A percentile compares a stretch with the other conserved stretches of the same genome.
phyloP scores from a whole-genome alignment of 2,888 invertebrate genomes.

The Esperia sulphurella region DNA sequence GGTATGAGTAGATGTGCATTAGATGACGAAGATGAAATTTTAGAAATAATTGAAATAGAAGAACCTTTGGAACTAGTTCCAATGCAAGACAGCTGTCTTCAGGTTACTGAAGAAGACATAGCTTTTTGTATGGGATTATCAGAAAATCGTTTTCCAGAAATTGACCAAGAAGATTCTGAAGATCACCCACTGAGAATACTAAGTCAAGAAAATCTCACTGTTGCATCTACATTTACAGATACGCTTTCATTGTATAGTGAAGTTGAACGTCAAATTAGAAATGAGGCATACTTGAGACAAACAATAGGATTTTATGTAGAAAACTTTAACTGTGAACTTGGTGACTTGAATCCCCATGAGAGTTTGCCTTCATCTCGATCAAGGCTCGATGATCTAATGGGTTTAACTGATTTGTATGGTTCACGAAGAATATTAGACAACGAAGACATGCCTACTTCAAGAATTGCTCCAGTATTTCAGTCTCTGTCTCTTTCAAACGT shows the following conservation, averaged over 20 bases:
- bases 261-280: conserved; percentile 82
- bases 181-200: conserved; percentile 93
- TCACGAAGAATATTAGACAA: conserved; percentile 88
- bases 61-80: conserved; percentile 90
- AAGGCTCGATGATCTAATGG: conserved; percentile 89
- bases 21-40: conserved; percentile 83
- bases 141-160: conserved; percentile 85
- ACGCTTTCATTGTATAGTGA: conserved; percentile 83
- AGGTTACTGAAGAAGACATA: conserved; percentile 96
- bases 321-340: conserved; percentile 60
- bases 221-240: conserved; percentile 93
- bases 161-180: conserved; percentile 84
- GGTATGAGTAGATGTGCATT: conserved; percentile 68
- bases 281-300: conserved; percentile 79
- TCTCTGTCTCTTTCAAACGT: conserved; percentile 85
- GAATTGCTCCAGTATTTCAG: conserved; percentile 83
- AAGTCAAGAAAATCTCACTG: conserved; percentile 94
- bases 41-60: conserved; percentile 89
- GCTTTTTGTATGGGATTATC: conserved; percentile 88
- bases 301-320: conserved; percentile 77
- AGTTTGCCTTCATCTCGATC: conserved; percentile 66
- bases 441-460: conserved; percentile 66
- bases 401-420: conserved; percentile 89
- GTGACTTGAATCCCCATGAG: conserved; percentile 68
- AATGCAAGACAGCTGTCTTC: conserved; percentile 91